Base-by-base conservation (phyloP, 2,113 vertebrate species). In the Brachirus orientalis region DNA sequence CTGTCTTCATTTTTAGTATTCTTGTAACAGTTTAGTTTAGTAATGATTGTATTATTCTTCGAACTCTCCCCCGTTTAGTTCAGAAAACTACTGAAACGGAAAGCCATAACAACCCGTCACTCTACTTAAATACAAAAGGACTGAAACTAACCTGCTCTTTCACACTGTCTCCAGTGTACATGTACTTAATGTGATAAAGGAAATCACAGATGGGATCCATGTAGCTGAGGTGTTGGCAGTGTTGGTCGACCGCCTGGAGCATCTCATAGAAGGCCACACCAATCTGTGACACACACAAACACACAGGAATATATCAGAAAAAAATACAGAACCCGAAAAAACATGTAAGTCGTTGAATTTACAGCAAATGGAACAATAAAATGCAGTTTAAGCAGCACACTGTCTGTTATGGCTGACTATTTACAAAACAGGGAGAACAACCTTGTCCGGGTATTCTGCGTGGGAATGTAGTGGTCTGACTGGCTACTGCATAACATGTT, bases 201-300 rank as follows among this genome's bases (percentile, higher is more conserved):
- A 99, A 99, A 86, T 99, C 98, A 89, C 98, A 99, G 85, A 99
- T 96, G 10, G 98, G 96, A 84, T 99, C 97, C 94, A 98, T 96
- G 85, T 95, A 98, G 85, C 92, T 93, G 73, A 99, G 92, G 50
- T 99, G 96, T 1, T 94, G 79, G 53, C 94, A 97, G 83, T 94
- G 95, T 37, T 95, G 96, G 86, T 99, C 98, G 19, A 98, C 96
- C 0, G 95, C 95, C 88, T 97, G 94, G 2, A 99, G 94, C 98
- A 99, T 99, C 90, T 99, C 96, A 72, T 99, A 99, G 90, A 99
- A 99, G 0, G 96, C 97, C 70, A 99, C 97, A 12, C 96, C 96
- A 28, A 99, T 98, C 97, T 99, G 89, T 79, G 69, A 83, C 0
- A 71, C 20, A 33, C 13, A 22, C 2, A 36, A 16, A 59, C 0